A percentile compares a stretch with the other conserved stretches of the same genome.
Conservation (phyloP, 2,113 vertebrate species). For the Ciconia boyciana region DNA sequence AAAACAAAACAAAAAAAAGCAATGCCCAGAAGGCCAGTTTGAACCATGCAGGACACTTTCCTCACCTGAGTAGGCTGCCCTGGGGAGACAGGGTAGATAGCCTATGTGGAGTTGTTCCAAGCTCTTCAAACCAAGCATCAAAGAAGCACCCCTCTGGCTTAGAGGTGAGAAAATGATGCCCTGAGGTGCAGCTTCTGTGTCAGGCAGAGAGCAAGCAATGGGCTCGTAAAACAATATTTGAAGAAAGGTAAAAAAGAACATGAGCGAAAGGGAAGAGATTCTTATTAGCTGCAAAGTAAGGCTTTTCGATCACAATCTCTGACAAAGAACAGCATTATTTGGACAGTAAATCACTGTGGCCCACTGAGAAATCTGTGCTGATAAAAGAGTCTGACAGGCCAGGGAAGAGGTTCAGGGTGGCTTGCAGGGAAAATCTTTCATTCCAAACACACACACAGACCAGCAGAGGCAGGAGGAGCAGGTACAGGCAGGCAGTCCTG, state of each 20-base stretch:
- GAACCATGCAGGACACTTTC: not conserved
- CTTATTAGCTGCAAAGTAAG: slow-evolving; percentile 38
- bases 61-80: not conserved
- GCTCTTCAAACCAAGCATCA: slow-evolving; percentile 51
- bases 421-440: slow-evolving; percentile 63
- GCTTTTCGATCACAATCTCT: slow-evolving; percentile 47
- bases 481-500: slow-evolving; percentile 55
- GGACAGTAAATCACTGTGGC: slow-evolving; percentile 61
- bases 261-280: slow-evolving; percentile 1
- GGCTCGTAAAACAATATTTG: slow-evolving; percentile 59
- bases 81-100: not conserved
- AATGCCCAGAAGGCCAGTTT: not conserved
- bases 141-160: slow-evolving; percentile 32
- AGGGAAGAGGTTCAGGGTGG: slow-evolving; percentile 41
- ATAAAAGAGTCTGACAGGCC: slow-evolving; percentile 54
- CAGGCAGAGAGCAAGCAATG: slow-evolving; percentile 15
- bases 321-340: slow-evolving; percentile 55
- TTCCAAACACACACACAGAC: slow-evolving; percentile 51
- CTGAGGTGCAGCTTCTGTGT: slow-evolving; percentile 39
- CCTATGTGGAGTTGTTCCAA: slow-evolving; percentile 22
- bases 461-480: slow-evolving; percentile 61
- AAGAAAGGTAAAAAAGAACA: slow-evolving; percentile 28
- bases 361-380: slow-evolving; percentile 37
- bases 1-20: not conserved
- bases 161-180: slow-evolving; percentile 58